These are phyloP conservation scores for Lycocerus yunnanus DNA, from an alignment of 2,888 invertebrate genomes.

Conservation along the genomic window DNA sequence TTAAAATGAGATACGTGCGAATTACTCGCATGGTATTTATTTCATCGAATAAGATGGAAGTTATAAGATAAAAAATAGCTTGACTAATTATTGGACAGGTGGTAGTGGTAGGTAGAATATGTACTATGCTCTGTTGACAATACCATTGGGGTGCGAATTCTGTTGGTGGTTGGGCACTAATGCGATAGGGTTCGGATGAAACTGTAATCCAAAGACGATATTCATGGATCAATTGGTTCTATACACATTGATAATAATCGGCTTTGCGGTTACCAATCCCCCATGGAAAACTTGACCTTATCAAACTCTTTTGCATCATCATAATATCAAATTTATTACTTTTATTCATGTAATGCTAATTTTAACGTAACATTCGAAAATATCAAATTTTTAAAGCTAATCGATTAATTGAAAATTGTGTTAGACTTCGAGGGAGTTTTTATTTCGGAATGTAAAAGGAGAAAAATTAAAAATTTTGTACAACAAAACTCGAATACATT, in stretches of 20 bases:
- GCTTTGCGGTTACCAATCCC: constrained; percentile 31
- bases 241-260: constrained; percentile 30
- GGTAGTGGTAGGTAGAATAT: too few species aligned
- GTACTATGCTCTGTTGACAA: not conserved
- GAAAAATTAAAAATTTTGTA: not conserved
- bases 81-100: not conserved
- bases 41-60: not conserved
- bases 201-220: constrained; percentile 25
- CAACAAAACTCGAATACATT: not conserved
- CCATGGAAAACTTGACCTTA: constrained; percentile 12
- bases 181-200: constrained; percentile 5
- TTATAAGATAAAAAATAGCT: not conserved
- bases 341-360: too few species aligned
- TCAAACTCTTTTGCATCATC: not conserved
- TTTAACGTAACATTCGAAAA: not conserved
- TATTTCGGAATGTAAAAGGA: not conserved
- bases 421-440: not conserved
- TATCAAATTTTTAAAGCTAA: not conserved
- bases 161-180: not conserved
- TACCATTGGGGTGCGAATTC: not conserved
- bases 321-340: not conserved
- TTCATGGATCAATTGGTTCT: constrained; percentile 27
- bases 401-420: not conserved
- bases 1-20: not conserved
- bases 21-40: not conserved